phyloP scores from a whole-genome alignment of 2,113 vertebrate species.

The Addax nasomaculatus region DNA sequence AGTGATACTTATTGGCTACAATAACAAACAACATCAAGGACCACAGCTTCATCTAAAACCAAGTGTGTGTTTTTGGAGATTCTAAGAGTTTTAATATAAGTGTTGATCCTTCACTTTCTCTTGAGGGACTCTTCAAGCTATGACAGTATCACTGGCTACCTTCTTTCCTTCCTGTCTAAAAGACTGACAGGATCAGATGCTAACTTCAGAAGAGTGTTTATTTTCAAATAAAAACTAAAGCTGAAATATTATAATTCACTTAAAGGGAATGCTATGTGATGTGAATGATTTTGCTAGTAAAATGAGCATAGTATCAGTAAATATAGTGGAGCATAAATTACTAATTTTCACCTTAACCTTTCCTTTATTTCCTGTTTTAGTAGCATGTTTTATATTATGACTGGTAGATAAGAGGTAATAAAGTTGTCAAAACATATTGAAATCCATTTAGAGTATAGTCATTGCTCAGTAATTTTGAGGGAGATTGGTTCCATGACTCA shows the following conservation, averaged over 20 bases:
- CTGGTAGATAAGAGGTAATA: background rate
- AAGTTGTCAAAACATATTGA: background rate
- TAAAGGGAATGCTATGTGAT: background rate
- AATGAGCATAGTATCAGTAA: background rate
- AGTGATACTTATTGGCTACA: background rate
- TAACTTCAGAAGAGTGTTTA: background rate
- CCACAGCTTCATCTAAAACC: slow-evolving; percentile 33
- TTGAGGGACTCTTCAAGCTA: background rate
- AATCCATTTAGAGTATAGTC: background rate
- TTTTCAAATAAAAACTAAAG: slow-evolving; percentile 12
- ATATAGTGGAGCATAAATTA: background rate
- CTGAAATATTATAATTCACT: background rate
- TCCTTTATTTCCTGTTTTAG: background rate
- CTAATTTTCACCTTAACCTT: background rate
- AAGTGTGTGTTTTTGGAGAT: background rate
- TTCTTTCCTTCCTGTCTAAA: background rate
- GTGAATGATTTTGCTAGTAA: background rate
- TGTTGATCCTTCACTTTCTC: background rate
- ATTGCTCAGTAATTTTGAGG: background rate
- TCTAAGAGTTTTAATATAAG: background rate
- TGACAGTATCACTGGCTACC: background rate
- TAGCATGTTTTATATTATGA: background rate
- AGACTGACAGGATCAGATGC: background rate
- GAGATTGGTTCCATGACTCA: background rate
- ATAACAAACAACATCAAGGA: background rate